Percentiles rank a stretch among this genome's conserved stretches.
These are phyloP conservation scores for Lasiurus cinereus DNA, from an alignment of 2,113 vertebrate species.

Conservation along the genomic window DNA sequence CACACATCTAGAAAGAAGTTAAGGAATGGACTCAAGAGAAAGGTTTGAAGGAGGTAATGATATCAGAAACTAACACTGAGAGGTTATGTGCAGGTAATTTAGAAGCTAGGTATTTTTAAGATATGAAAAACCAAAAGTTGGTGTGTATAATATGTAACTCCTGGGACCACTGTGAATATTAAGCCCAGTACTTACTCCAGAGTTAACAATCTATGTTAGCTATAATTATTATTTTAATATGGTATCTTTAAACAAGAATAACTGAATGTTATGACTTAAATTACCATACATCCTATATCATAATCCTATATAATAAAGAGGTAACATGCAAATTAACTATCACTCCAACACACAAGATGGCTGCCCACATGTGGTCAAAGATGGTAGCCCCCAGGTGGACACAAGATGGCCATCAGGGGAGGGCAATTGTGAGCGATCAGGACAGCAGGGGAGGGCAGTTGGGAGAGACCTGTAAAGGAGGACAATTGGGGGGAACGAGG, in stretches of 20 bases:
- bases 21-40: neutral
- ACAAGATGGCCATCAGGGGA: too few relatives aligned
- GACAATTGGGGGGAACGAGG: too few relatives aligned
- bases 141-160: neutral
- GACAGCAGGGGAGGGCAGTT: too few relatives aligned
- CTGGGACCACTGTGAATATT: neutral
- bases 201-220: neutral
- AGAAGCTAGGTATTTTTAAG: neutral
- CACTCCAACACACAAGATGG: too few relatives aligned
- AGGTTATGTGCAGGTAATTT: neutral
- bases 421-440: too few relatives aligned
- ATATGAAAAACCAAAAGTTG: neutral
- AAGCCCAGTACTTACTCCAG: neutral
- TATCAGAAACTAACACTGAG: neutral
- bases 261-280: neutral
- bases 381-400: too few relatives aligned
- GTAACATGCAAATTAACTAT: too few relatives aligned
- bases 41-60: neutral
- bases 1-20: neutral
- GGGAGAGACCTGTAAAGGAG: too few relatives aligned
- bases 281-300: neutral
- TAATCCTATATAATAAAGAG: too few relatives aligned
- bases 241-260: neutral
- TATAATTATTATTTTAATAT: neutral
- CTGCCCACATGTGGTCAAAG: too few relatives aligned